Evolutionary conservation across 2,797 vertebrate genomes (phyloP).

Genomic region (Streptopelia turtur): DNA sequence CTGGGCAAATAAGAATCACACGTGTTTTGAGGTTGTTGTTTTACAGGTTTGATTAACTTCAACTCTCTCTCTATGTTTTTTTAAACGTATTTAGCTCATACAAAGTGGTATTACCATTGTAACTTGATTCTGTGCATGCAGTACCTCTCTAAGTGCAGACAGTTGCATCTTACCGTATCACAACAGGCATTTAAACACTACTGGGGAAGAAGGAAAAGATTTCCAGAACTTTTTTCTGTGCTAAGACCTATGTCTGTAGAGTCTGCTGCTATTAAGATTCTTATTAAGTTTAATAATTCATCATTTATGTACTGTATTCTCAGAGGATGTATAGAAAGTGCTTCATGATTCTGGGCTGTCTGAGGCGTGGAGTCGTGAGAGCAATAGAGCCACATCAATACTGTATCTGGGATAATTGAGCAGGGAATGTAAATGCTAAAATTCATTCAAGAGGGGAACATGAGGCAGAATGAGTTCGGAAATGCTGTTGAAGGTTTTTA

Average conservation of each 20-base stretch:
- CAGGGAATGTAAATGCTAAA: neutral
- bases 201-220: neutral
- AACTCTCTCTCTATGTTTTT: neutral
- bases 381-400: neutral
- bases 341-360: neutral
- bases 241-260: neutral
- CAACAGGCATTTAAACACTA: neutral
- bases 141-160: neutral
- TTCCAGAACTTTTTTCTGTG: neutral
- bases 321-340: neutral
- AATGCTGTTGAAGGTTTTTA: neutral
- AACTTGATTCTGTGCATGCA: neutral
- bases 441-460: neutral
- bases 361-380: neutral
- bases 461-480: neutral
- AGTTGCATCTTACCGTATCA: neutral
- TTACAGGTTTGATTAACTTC: neutral
- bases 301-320: neutral
- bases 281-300: conserved; percentile 1
- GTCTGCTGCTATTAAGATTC: neutral
- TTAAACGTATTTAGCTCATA: neutral
- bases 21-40: neutral
- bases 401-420: neutral
- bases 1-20: neutral
- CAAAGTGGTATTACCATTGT: neutral